Evolutionary conservation across 2,797 vertebrate genomes (phyloP), one percentile per base, ranked within the genome.

Genomic region (Emys orbicularis): DNA sequence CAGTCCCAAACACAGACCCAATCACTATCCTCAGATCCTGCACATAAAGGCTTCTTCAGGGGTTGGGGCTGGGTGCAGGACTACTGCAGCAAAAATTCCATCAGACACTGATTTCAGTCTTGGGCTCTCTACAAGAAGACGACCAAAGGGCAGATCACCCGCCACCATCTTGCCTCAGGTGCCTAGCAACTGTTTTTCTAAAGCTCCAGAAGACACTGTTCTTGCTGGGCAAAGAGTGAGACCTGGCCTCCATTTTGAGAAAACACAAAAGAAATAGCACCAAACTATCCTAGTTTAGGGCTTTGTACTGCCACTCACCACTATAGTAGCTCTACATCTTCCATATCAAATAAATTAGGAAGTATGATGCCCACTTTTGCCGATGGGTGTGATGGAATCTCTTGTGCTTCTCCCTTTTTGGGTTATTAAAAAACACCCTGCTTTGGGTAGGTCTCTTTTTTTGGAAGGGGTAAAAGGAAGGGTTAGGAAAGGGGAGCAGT

Each of bases 61-160:
- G 92, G 61, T 0, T 0, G 84, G 82, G 27, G 56, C 44, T 76
- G 53, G 68, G 12, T 34, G 1, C 0, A 0, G 21, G 1, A 9
- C 53, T 86, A 87, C 49, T 79, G 86, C 41, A 89, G 37, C 21
- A 0, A 84, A 68, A 34, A 89, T 44, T 34, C 72, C 74, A 76
- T 47, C 74, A 27, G 44, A 47, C 41, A 25, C 41, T 76, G 44
- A 47, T 76, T 29, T 76, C 74, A 7, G 59, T 80, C 92, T 54
- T 65, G 87, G 68, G 44, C 86, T 18, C 76, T 88, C 87, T 0
- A 2, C 65, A 83, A 89, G 86, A 59, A 95, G 79, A 52, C 21
- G 79, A 49, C 21, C 21, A 80, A 80, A 90, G 31, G 91, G 88
- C 3, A 65, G 87, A 74, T 25, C 52, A 65, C 81, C 86, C 91